phyloP scores from a whole-genome alignment of 1,140 invertebrate species.

The Maconellicoccus hirsutus region DNA sequence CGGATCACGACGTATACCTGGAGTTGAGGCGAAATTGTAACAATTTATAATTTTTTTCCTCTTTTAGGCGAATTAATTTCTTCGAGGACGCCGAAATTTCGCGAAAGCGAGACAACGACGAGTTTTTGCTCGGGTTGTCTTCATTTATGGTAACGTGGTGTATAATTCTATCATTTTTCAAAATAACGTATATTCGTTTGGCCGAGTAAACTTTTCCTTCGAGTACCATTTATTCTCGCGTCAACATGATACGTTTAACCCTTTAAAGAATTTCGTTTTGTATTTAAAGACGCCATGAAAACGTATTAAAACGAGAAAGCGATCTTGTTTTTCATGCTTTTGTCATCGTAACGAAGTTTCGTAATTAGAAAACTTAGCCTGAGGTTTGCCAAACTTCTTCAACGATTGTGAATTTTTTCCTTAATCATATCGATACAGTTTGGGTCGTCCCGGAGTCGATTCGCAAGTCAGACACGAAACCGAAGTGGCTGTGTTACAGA shows the following conservation, averaged over 20 bases:
- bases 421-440: slow-evolving; percentile 43
- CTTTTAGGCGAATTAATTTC: background rate
- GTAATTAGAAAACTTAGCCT: background rate
- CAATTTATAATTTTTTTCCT: no score
- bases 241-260: background rate
- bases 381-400: background rate
- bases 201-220: background rate
- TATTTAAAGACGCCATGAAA: background rate
- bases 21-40: no score
- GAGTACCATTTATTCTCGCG: background rate
- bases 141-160: background rate
- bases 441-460: slow-evolving; percentile 90
- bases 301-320: background rate
- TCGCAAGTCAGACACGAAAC: slow-evolving; percentile 77
- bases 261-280: background rate
- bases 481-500: slow-evolving; percentile 69
- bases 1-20: no score
- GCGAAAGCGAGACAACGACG: no score
- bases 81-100: background rate
- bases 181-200: background rate
- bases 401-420: slow-evolving; percentile 17
- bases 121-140: background rate
- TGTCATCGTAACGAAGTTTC: background rate
- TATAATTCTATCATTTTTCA: background rate
- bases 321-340: background rate